Evolutionary conservation across 2,797 vertebrate genomes (phyloP).

Genomic region (Halcyon chelicuti): DNA sequence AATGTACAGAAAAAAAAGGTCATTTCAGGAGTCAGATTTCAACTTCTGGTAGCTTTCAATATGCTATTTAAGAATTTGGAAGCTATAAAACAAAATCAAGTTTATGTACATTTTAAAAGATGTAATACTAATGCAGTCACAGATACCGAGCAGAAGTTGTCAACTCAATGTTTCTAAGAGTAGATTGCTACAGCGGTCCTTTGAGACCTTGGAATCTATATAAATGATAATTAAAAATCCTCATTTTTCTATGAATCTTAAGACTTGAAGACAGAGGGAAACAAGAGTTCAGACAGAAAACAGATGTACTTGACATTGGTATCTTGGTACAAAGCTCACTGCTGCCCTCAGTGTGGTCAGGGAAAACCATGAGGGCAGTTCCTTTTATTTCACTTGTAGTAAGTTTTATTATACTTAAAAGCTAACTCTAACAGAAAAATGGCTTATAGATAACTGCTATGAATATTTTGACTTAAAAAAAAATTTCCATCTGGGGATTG

Average conservation of each 20-base stretch:
- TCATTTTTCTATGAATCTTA: neutral
- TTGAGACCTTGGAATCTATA: neutral
- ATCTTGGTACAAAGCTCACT: neutral
- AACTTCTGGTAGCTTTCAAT: slow-evolving; percentile 7
- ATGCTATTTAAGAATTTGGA: neutral
- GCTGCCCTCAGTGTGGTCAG: neutral
- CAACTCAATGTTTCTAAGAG: neutral
- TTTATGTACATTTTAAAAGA: neutral
- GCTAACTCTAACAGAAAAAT: neutral
- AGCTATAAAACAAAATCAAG: neutral
- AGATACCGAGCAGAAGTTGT: neutral
- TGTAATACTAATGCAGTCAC: neutral
- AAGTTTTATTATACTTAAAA: neutral
- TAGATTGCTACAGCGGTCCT: neutral
- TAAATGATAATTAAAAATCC: neutral
- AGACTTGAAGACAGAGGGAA: neutral
- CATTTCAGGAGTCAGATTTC: slow-evolving; percentile 2
- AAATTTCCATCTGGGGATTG: neutral
- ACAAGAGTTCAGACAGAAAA: neutral
- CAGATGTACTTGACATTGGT: neutral
- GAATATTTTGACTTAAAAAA: neutral
- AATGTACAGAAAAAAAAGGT: slow-evolving; percentile 10
- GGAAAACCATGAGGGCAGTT: neutral
- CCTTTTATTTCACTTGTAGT: neutral
- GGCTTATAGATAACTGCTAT: neutral